phyloP scores from a whole-genome alignment of 1,140 invertebrate genomes.

The Drosophila busckii region DNA sequence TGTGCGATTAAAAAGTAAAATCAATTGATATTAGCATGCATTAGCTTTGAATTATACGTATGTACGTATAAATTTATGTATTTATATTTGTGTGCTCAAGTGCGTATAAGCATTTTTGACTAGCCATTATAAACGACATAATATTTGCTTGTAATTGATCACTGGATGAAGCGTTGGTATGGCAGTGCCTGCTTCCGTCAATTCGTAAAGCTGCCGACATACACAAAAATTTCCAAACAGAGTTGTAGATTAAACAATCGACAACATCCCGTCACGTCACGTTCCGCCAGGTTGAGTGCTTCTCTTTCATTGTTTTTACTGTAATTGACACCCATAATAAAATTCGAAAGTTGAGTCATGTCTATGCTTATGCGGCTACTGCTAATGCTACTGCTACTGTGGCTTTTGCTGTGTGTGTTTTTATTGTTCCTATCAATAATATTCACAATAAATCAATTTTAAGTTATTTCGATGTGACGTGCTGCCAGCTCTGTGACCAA shows the following conservation, averaged over 20 bases:
- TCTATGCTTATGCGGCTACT: conserved; percentile 22
- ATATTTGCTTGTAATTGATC: conserved; percentile 74
- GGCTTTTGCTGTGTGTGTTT: conserved; percentile 13
- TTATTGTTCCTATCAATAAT: conserved; percentile 54
- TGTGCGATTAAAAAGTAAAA: conserved; percentile 52
- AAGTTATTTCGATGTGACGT: conserved; percentile 69
- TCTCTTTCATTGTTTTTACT: conserved; percentile 53
- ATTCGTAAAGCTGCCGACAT: conserved; percentile 19
- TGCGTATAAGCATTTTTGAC: conserved; percentile 29
- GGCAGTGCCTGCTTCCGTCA: conserved; percentile 49
- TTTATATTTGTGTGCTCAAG: conserved; percentile 6
- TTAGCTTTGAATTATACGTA: too few relatives aligned
- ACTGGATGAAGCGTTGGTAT: conserved; percentile 31
- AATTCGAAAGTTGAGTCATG: conserved; percentile 75
- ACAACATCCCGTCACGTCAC: conserved; percentile 78
- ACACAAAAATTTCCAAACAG: conserved; percentile 71
- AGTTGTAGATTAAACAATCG: conserved; percentile 72
- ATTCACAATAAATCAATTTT: conserved; percentile 74
- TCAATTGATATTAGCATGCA: conserved; percentile 50
- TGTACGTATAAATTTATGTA: too few relatives aligned
- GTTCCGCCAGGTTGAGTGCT: conserved; percentile 47
- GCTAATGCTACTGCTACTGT: conserved; percentile 7
- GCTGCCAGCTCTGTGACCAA: conserved; percentile 10
- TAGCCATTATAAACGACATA: conserved; percentile 50
- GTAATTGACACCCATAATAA: conserved; percentile 74